Base-by-base conservation (phyloP, 2,113 vertebrate species). In the Oxyruncus cristatus region DNA sequence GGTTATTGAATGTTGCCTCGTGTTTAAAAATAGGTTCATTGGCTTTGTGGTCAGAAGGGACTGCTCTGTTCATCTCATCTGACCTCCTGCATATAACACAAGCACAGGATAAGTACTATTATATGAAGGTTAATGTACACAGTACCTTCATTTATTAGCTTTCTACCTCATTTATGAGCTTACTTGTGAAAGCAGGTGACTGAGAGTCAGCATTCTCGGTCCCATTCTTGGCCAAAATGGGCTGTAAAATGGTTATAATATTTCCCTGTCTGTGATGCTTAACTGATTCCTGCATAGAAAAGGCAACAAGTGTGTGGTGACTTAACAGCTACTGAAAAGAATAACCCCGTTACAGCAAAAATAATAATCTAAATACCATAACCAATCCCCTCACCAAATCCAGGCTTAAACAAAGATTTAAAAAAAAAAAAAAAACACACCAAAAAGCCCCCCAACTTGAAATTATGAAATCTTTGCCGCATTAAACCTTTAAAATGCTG, bases 361-460 rank as follows among this genome's bases (percentile, higher is more conserved):
- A 91, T 67, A 96, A 95, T 96, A 95, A 92, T 78, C 91, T 78
- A 85, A 95, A 92, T 95, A 78, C 89, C 84, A 49, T 89, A 93
- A 67, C 61, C 68, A 95, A 70, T 78, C 56, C 63, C 61, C 30
- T 83, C 56, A 61, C 49, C 52, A 95, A 91, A 95, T 84, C 85
- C 68, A 50, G 47, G 47, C 39, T 93, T 92, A 92, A 90, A 63
- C 14, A 81, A 80, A 92, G 83, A 92, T 86, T 77, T 6, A 42
- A 86, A 92, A 72, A 61, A 77, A 93, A 66, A 12, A 49, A 24
- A 24, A 49, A 24, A 49, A 47, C 6, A n/a, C n/a, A n/a, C n/a
- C n/a, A n/a, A n/a, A n/a, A 21, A 21, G 10, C 39, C 39, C 39
- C 9, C 8, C 46, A 47, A 42, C 53, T 76, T 92, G 80, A 94